Evolutionary conservation across 1,140 invertebrate species (phyloP).

Genomic region (Plodia interpunctella): DNA sequence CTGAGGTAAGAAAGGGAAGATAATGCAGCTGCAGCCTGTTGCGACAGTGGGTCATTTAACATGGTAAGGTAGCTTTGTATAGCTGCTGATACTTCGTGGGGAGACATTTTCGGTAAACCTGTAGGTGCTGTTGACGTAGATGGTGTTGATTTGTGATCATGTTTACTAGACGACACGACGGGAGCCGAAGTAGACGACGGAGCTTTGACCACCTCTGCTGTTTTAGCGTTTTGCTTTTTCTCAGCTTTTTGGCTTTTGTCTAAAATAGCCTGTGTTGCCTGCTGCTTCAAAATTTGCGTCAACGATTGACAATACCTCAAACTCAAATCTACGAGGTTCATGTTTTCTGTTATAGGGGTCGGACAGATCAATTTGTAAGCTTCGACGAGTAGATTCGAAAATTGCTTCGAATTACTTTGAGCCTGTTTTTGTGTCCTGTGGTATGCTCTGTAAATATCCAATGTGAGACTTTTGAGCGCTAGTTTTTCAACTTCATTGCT

Average conservation of each 20-base stretch:
- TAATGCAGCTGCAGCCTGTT: slow-evolving; percentile 54
- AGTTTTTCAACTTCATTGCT: slow-evolving; percentile 63
- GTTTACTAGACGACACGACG: slow-evolving; percentile 28
- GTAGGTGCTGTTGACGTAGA: slow-evolving; percentile 17
- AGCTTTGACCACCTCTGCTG: slow-evolving; percentile 34
- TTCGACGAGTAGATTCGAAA: slow-evolving; percentile 79
- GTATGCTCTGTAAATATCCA: slow-evolving; percentile 81
- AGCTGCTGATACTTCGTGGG: slow-evolving; percentile 52
- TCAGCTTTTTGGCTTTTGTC: slow-evolving; percentile 49
- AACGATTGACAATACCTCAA: slow-evolving; percentile 66
- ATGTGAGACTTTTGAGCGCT: slow-evolving; percentile 73
- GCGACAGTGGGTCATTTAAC: slow-evolving; percentile 49
- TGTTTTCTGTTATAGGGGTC: slow-evolving; percentile 50
- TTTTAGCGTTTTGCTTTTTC: slow-evolving; percentile 52
- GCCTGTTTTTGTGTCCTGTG: slow-evolving; percentile 77
- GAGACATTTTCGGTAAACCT: slow-evolving; percentile 49
- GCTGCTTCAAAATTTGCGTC: slow-evolving; percentile 51
- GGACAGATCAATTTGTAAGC: slow-evolving; percentile 77
- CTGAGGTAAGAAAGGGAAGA: slow-evolving; percentile 51
- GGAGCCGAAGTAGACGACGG: slow-evolving; percentile 19
- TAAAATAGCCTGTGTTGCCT: slow-evolving; percentile 42
- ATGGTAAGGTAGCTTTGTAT: slow-evolving; percentile 61
- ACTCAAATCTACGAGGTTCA: slow-evolving; percentile 64
- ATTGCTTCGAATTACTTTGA: slow-evolving; percentile 77
- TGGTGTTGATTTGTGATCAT: slow-evolving; percentile 29